Evolutionary conservation across 2,888 invertebrate genomes (phyloP), one percentile per base, ranked within the genome.

Genomic region (Prionchulus punctatus): DNA sequence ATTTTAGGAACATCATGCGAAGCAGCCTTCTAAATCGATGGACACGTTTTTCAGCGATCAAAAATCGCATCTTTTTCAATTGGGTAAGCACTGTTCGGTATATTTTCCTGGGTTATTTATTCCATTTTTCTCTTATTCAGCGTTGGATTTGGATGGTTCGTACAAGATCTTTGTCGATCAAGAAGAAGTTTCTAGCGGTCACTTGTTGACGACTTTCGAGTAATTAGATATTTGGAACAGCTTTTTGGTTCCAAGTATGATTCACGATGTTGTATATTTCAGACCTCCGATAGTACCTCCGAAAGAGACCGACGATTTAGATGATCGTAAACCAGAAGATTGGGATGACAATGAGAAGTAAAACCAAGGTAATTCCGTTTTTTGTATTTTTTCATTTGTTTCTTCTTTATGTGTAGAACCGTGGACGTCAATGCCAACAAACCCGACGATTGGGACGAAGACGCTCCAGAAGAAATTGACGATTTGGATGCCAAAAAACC

Each of bases 331-430:
- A 70, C 96, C 98, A 0, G 81, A 79, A 0, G 85, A 91, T 69
- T 99, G 96, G 96, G 98, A 98, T 72, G 96, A 98, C 67, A 80
- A 89, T 64, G 84, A 85, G 71, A 85, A 83, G 79, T 73, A 62
- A 63, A 66, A n/a, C n/a, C n/a, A n/a, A n/a, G n/a, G n/a, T n/a
- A n/a, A n/a, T n/a, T n/a, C n/a, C n/a, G n/a, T n/a, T n/a, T n/a
- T n/a, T n/a, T n/a, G n/a, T n/a, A n/a, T n/a, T n/a, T n/a, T n/a
- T n/a, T n/a, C n/a, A n/a, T n/a, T n/a, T n/a, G n/a, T n/a, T n/a
- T n/a, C n/a, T n/a, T n/a, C n/a, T n/a, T n/a, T n/a, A n/a, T n/a
- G 62, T 3, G 18, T 18, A n/a, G 21, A 25, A n/a, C 36, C 18
- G 12, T 7, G 18, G 36, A 36, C 7, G 36, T 18, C 12, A 12